A percentile compares a stretch with the other conserved stretches of the same genome.
phyloP scores from a whole-genome alignment of 30 jellyfish, hydroid and myxozoan genomes.

The Aurelia aurita region DNA sequence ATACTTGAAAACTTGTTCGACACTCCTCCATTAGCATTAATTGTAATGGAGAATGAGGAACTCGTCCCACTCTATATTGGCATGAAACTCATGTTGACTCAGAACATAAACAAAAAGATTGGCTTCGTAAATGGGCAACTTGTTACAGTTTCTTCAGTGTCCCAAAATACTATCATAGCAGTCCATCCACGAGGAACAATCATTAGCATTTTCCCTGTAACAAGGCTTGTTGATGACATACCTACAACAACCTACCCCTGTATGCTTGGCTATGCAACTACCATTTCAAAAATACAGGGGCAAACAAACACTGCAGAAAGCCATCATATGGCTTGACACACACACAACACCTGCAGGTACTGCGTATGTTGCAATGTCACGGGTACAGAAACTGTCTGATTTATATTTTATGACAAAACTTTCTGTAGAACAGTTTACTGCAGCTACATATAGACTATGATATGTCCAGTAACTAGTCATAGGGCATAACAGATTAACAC shows the following conservation, averaged over 20 bases:
- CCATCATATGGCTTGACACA: constrained; percentile 12
- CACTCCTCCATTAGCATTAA: too few species aligned
- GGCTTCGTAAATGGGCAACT: constrained; percentile 40
- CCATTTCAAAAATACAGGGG: constrained; percentile 18
- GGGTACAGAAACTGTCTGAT: background rate
- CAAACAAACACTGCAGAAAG: constrained; percentile 12
- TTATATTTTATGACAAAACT: background rate
- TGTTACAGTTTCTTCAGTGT: background rate
- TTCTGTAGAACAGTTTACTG: background rate
- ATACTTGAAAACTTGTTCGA: too few species aligned
- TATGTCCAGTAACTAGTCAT: too few species aligned
- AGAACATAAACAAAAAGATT: background rate
- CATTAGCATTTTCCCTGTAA: constrained; percentile 2
- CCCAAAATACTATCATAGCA: background rate
- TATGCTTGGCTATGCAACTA: constrained; percentile 19
- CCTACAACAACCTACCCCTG: background rate
- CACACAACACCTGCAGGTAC: background rate
- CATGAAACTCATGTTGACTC: constrained; percentile 5
- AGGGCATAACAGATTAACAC: too few species aligned
- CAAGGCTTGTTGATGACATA: background rate
- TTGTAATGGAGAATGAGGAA: too few species aligned
- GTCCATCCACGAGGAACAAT: background rate
- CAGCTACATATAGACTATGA: too few species aligned
- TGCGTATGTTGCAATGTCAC: constrained; percentile 25
- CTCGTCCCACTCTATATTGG: background rate